Evolutionary conservation across 2,797 vertebrate genomes (phyloP), one percentile per base, ranked within the genome.

Genomic region (Pogoniulus pusillus): DNA sequence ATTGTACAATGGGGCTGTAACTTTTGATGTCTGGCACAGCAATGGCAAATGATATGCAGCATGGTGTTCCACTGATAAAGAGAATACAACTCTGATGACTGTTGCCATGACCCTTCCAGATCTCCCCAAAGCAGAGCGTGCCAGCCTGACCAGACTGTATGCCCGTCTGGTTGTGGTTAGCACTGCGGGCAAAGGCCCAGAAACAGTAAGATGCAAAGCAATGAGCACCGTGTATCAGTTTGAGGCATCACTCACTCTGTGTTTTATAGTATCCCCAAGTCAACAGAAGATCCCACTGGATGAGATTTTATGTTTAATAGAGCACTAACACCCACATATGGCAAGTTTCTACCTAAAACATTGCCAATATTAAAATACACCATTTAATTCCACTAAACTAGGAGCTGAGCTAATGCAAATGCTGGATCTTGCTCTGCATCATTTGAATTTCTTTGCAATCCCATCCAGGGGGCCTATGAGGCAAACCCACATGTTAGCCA

Each of bases 401-500:
- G 32, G 59, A 82, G 70, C 47, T 47, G 30, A 83, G 82, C 71
- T 91, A 78, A 93, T 82, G 89, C 75, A 37, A 90, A 85, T 87
- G 77, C 93, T 64, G 71, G 90, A 82, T 90, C 79, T 93, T 91
- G 77, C 53, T 69, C 84, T 95, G 92, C 77, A 87, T 69, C 83
- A 86, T 82, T 89, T 94, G 84, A 91, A 84, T 86, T 95, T 96
- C 73, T 47, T 69, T 75, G 55, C 64, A 93, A 59, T 92, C 63
- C 60, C 91, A 92, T 91, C 79, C 51, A 68, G 77, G 75, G 49
- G 62, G 79, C 57, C 88, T 96, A 87, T 71, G 95, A 96, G 95
- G 91, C 79, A 96, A 97, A 96, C 94, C 94, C 98, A 98, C 97
- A 97, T 98, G 98, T 97, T 98, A 97, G 96, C 96, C 97, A 98